phyloP scores from a whole-genome alignment of 2,888 invertebrate genomes.

The Tanypteryx hageni region DNA sequence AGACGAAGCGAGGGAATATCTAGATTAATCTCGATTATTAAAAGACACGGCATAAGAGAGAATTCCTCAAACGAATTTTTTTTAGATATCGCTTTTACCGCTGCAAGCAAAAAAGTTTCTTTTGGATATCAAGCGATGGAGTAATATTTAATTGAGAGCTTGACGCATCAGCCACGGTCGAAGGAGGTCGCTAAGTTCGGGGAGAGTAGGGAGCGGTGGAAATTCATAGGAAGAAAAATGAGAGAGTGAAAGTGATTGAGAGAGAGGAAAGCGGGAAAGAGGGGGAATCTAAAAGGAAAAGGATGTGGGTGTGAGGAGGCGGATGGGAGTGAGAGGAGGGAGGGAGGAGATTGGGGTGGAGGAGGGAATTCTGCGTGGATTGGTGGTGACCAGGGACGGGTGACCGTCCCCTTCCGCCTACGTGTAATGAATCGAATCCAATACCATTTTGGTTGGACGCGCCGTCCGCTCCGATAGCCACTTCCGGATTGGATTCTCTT shows the following conservation, averaged over 20 bases:
- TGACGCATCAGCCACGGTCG: no score
- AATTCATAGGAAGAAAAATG: not conserved
- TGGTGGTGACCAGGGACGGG: not conserved
- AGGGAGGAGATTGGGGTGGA: not conserved
- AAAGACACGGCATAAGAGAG: no score
- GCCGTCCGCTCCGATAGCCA: conserved; percentile 34
- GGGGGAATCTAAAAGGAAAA: not conserved
- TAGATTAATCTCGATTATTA: no score
- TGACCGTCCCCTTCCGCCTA: conserved; percentile 16
- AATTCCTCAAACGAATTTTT: no score
- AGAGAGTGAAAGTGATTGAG: not conserved
- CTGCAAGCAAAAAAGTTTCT: no score
- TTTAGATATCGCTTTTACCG: no score
- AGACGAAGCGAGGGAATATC: no score
- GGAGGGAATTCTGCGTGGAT: not conserved
- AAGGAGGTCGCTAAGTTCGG: no score
- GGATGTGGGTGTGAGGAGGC: not conserved
- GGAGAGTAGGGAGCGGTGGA: not conserved
- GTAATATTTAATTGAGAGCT: no score
- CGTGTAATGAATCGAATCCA: conserved; percentile 43
- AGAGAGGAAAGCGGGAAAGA: not conserved
- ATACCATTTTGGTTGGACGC: conserved; percentile 39
- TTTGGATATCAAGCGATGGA: no score
- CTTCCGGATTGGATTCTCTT: conserved; percentile 12
- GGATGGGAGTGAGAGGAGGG: not conserved